phyloP scores from a whole-genome alignment of 2,888 invertebrate species.

The Resseliella maxima region DNA sequence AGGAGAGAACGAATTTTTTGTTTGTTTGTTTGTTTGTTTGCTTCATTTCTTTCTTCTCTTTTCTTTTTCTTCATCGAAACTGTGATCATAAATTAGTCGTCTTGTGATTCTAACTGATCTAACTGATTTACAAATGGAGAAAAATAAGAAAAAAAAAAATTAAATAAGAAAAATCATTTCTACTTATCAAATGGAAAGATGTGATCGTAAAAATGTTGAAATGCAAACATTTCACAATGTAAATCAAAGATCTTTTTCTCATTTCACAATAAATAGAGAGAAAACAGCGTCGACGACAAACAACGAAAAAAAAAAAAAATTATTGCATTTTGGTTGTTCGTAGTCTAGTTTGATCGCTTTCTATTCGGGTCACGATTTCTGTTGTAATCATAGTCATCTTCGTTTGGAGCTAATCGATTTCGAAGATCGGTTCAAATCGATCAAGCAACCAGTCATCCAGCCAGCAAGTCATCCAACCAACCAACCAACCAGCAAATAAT shows the following conservation, averaged over 20 bases:
- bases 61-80: background rate
- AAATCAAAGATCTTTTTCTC: background rate
- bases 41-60: no score
- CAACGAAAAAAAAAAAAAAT: background rate
- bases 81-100: conserved; percentile 1
- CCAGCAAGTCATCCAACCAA: background rate
- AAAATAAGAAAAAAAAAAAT: no score
- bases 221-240: conserved; percentile 41
- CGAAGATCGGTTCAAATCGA: background rate
- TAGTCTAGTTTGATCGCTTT: conserved; percentile 2
- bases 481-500: background rate
- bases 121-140: no score
- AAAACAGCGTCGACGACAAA: no score
- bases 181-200: background rate
- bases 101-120: background rate
- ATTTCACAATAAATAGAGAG: background rate
- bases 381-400: conserved; percentile 30
- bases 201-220: conserved; percentile 46
- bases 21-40: no score
- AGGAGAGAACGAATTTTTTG: no score
- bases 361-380: conserved; percentile 53
- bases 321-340: background rate
- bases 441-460: background rate
- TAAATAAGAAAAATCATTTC: background rate
- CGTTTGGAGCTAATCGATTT: conserved; percentile 36